phyloP scores from a whole-genome alignment of 2,797 vertebrate species.

The Aulostomus chinensis region DNA sequence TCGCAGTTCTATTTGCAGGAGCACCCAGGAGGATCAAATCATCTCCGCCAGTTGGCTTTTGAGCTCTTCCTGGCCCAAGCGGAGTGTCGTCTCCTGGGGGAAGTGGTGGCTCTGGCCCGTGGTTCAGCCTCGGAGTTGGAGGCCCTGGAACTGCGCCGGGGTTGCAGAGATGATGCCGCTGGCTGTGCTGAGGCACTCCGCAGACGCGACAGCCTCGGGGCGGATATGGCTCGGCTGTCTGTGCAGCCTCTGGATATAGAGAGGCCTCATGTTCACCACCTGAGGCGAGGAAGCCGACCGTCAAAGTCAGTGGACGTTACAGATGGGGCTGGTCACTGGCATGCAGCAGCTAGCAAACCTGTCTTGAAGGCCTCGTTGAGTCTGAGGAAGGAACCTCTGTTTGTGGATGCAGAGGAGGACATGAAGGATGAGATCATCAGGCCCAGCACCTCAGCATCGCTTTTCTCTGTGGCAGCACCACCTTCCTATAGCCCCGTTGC shows the following conservation, averaged over 20 bases:
- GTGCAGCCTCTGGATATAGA: conserved; percentile 90
- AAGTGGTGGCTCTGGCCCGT: conserved; percentile 90
- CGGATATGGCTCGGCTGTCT: conserved; percentile 84
- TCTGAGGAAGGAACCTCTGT: conserved; percentile 89
- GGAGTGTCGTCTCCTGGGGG: conserved; percentile 92
- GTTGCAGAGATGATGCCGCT: conserved; percentile 85
- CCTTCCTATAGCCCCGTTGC: conserved; percentile 86
- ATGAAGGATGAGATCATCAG: conserved; percentile 93
- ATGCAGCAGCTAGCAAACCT: conserved; percentile 86
- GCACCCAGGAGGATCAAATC: conserved; percentile 65
- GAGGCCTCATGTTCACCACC: conserved; percentile 87
- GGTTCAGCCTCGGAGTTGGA: conserved; percentile 90
- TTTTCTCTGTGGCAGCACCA: conserved; percentile 86
- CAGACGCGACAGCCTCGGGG: conserved; percentile 85
- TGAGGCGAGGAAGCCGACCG: conserved; percentile 91
- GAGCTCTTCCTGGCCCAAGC: conserved; percentile 95
- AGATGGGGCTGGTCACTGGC: conserved; percentile 93
- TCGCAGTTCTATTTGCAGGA: conserved; percentile 80
- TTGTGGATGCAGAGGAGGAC: conserved; percentile 88
- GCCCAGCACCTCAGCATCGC: conserved; percentile 85
- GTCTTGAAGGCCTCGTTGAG: conserved; percentile 90
- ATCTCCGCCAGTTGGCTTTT: conserved; percentile 86
- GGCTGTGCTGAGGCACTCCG: conserved; percentile 91
- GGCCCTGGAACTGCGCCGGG: conserved; percentile 86
- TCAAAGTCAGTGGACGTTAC: conserved; percentile 95